Percentiles rank a stretch among this genome's conserved stretches.
phyloP scores from a whole-genome alignment of 2,888 invertebrate genomes.

The Campoletis raptor region DNA sequence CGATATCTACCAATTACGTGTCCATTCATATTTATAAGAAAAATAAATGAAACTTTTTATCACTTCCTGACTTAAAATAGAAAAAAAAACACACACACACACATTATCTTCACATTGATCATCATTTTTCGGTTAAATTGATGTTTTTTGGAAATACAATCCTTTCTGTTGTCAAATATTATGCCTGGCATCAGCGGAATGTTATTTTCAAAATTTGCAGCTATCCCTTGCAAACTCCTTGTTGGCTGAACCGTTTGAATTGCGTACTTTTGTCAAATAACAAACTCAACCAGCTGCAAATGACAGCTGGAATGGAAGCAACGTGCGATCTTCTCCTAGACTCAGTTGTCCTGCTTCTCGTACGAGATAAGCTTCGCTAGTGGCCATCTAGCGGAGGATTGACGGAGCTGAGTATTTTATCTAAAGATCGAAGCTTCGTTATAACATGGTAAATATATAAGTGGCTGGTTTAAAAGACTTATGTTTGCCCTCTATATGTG shows the following conservation, averaged over 20 bases:
- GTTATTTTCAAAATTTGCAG: too few species aligned
- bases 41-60: not conserved
- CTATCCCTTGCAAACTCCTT: too few species aligned
- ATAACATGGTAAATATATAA: not conserved
- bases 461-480: not conserved
- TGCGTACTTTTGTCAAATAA: too few species aligned
- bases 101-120: too few species aligned
- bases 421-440: not conserved
- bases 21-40: too few species aligned
- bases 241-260: too few species aligned
- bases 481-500: not conserved
- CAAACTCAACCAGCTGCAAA: too few species aligned
- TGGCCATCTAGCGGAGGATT: not conserved
- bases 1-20: not conserved
- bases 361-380: not conserved
- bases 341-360: not conserved
- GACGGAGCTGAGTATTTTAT: not conserved
- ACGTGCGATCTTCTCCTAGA: not conserved
- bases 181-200: too few species aligned
- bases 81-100: not conserved
- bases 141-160: too few species aligned
- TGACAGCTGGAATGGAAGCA: not conserved
- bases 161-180: too few species aligned
- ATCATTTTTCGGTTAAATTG: too few species aligned
- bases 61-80: not conserved